Evolutionary conservation across 2,888 invertebrate genomes (phyloP).

Genomic region (Noctua janthe): DNA sequence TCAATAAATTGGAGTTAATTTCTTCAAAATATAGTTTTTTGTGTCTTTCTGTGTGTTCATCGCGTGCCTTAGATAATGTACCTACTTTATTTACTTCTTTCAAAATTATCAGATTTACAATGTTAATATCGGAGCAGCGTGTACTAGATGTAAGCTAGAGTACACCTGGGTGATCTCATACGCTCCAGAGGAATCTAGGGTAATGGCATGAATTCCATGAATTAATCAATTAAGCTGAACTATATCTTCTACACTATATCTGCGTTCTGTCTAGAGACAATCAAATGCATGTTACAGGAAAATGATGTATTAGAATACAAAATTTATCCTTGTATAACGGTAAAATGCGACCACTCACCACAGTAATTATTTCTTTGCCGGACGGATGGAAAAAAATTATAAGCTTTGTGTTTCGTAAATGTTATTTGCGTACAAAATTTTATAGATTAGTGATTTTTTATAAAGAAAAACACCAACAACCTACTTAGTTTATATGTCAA

Average conservation of each 20-base stretch:
- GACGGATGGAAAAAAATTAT: no score
- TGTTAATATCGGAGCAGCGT: neutral
- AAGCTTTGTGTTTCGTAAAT: no score
- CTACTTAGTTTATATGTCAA: no score
- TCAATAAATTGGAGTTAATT: no score
- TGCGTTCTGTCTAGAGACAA: neutral
- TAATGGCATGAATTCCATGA: neutral
- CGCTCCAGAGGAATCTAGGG: slow-evolving; percentile 1
- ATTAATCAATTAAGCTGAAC: slow-evolving; percentile 11
- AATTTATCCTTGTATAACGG: neutral
- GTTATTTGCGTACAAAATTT: no score
- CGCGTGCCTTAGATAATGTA: neutral
- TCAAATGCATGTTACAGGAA: neutral
- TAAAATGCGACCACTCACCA: no score
- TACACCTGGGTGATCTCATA: neutral
- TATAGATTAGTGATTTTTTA: no score
- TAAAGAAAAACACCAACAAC: no score
- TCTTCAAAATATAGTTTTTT: no score
- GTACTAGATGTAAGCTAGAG: neutral
- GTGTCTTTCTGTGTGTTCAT: no score
- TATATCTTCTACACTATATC: neutral
- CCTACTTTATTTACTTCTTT: neutral
- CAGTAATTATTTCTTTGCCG: no score
- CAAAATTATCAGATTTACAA: neutral
- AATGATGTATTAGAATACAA: neutral